Evolutionary conservation across 1,140 invertebrate species (phyloP).

Genomic region (Magallana ariakensis): DNA sequence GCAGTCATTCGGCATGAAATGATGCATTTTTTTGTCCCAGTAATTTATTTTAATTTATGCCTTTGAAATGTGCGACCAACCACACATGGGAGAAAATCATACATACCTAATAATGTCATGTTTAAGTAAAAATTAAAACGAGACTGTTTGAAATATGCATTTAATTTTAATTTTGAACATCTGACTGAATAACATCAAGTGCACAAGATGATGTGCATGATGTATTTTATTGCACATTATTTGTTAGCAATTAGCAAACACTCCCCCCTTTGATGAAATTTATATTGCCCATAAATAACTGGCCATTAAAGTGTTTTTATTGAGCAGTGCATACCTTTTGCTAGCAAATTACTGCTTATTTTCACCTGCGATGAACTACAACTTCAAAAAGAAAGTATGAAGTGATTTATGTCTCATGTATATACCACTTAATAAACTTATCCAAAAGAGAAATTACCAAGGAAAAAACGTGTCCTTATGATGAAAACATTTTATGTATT

Average conservation of each 20-base stretch:
- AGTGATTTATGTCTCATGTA: neutral
- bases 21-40: neutral
- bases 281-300: neutral
- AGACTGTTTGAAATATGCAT: slow-evolving; percentile 31
- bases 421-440: neutral
- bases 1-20: neutral
- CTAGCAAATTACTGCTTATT: slow-evolving; percentile 14
- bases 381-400: neutral
- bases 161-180: slow-evolving; percentile 3
- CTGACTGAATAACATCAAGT: neutral
- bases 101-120: neutral
- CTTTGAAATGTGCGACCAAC: neutral
- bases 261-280: neutral
- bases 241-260: slow-evolving; percentile 23
- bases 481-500: too few species aligned
- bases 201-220: slow-evolving; percentile 1
- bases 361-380: neutral
- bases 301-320: neutral
- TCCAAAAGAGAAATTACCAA: neutral
- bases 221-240: neutral
- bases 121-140: neutral
- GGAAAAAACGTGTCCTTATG: too few species aligned
- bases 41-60: slow-evolving; percentile 17
- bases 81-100: neutral
- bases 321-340: slow-evolving; percentile 13